Evolutionary conservation across 2,888 invertebrate species (phyloP), one percentile per base, ranked within the genome.

Genomic region (Cantharis flavilabris): DNA sequence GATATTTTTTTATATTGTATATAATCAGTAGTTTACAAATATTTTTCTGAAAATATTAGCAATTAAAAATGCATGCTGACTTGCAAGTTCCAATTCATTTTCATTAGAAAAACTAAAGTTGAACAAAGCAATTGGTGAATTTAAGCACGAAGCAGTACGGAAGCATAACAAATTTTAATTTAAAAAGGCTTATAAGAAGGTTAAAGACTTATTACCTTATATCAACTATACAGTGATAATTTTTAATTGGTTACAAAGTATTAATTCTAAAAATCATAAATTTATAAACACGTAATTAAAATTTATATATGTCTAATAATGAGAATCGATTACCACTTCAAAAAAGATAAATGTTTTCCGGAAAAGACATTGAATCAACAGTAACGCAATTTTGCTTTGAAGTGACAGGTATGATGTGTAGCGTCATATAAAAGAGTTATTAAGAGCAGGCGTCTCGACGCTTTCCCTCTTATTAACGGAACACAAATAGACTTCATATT

Each of bases 401-500:
- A 76, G 79, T 80, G 80, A 75, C 79, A 79, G 78, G 78, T 75
- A 81, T 81, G 81, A 82, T 82, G 78, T 81, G 81, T 82, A 77
- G 80, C 80, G 79, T 78, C 80, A 79, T 77, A 80, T 79, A 80
- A 80, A 79, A 80, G 80, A 82, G 81, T 82, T 82, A 82, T 82
- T 82, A 82, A 80, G 78, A 79, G 77, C 81, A 80, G 80, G 82
- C 82, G 82, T 81, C 80, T 80, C 73, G 78, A 71, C 82, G 81
- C 78, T 80, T 81, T 80, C 80, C 81, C 80, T 81, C 80, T 80
- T 82, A 82, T 82, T 82, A 82, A 82, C 76, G 79, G 73, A 79
- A 81, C 82, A 81, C 82, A 82, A 81, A 82, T 82, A 82, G 80
- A 82, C 80, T 78, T 81, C 81, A 81, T 80, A 79, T 81, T 79